Evolutionary conservation across 2,797 vertebrate genomes (phyloP), one percentile per base, ranked within the genome.

Genomic region (Siniperca undulata): DNA sequence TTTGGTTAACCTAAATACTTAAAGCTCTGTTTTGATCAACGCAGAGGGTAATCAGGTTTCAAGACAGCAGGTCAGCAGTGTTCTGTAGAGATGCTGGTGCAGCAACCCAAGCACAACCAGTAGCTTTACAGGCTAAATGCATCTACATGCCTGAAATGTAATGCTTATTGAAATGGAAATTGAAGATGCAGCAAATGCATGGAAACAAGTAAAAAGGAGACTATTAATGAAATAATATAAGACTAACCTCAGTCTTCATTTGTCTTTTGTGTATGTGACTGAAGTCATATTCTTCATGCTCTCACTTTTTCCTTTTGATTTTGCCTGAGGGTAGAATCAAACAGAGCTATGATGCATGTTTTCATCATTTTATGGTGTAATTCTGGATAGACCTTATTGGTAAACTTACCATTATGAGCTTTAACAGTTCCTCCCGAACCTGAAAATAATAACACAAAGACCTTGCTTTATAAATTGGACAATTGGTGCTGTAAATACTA

Each of bases 391-490:
- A 46, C 13, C 0, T 24, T n/a, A n/a, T 19, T 56, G 24, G 7
- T 69, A 13, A 44, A 92, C 94, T 90, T 77, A 96, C 96, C 70
- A n/a, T 88, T 46, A 96, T 53, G 27, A 91, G 42, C 84, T 81
- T 95, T 1, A 91, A 1, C 27, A 97, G 52, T 80, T 95, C 95
- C 13, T 95, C 92, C 80, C 95, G 91, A 61, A 97, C 95, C 96
- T 97, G 90, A 72, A 71, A 76, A 81, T 1, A 76, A 81, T 1
- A 76, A 80, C 46, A 90, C 19, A 79, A 53, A 67, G 0, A 70
- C 10, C 55, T 14, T 50, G 7, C 0, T 40, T 61, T 9, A 62
- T 7, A 48, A 13, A 77, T 10, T 20, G 34, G 3, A 1, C 24
- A 38, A 4, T 24, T 56, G 5, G 4, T 42, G 3, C 2, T 42